phyloP scores from a whole-genome alignment of 2,888 invertebrate genomes.

The Ischnura elegans region DNA sequence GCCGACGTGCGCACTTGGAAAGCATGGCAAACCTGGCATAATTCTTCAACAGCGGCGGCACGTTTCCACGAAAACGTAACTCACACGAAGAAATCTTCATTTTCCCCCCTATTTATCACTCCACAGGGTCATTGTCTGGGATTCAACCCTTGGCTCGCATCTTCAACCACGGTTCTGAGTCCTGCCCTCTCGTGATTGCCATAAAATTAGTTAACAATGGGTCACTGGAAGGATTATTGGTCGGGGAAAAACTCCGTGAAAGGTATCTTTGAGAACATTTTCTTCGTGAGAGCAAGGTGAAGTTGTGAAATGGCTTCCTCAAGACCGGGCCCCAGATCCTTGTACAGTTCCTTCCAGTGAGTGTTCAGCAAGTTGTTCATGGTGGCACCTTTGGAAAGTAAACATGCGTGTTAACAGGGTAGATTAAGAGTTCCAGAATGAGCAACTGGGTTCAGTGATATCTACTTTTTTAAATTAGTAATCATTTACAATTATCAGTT shows the following conservation, averaged over 20 bases:
- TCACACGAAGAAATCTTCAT: too few species aligned
- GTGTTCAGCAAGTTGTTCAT: constrained; percentile 66
- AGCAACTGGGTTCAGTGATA: too few species aligned
- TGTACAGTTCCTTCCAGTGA: constrained; percentile 48
- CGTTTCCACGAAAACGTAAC: too few species aligned
- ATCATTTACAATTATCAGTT: too few species aligned
- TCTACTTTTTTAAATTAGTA: too few species aligned
- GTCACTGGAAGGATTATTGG: not conserved
- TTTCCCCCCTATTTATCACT: not conserved
- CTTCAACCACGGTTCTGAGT: not conserved
- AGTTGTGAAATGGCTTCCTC: constrained; percentile 29
- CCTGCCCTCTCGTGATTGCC: not conserved
- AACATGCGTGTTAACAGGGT: too few species aligned
- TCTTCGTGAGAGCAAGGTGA: constrained; percentile 24
- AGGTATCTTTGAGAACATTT: constrained; percentile 8
- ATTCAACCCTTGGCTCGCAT: not conserved
- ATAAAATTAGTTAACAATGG: not conserved
- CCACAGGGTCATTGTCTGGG: not conserved
- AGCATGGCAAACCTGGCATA: too few species aligned
- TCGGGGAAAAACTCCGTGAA: constrained; percentile 13
- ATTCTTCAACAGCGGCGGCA: too few species aligned
- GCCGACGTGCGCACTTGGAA: too few species aligned
- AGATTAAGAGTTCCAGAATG: too few species aligned
- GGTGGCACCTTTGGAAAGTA: constrained; percentile 7
- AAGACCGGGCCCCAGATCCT: constrained; percentile 41